phyloP scores from a whole-genome alignment of 2,797 vertebrate genomes.

The Rhinatrema bivittatum region DNA sequence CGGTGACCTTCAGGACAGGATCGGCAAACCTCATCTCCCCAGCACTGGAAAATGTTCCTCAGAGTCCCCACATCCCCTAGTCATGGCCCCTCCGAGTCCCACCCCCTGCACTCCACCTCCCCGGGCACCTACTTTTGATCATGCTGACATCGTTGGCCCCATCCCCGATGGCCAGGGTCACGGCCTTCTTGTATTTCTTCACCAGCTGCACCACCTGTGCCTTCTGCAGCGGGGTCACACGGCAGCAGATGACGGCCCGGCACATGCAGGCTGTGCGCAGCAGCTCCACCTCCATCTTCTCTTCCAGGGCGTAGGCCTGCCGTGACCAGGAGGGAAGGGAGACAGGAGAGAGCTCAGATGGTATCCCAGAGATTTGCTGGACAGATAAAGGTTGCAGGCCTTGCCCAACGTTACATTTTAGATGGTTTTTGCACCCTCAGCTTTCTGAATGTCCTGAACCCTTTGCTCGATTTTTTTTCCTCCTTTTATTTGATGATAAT shows the following conservation, averaged over 20 bases:
- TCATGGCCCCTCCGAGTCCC: not conserved
- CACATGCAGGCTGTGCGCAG: conserved; percentile 81
- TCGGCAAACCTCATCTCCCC: no score
- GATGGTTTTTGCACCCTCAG: no score
- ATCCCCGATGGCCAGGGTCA: conserved; percentile 86
- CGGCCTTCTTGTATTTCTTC: conserved; percentile 80
- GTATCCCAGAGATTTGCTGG: no score
- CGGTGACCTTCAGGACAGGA: no score
- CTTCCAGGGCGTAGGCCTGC: conserved; percentile 77
- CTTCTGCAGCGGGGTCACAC: conserved; percentile 89
- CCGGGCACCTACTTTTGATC: conserved; percentile 77
- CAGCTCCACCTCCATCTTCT: conserved; percentile 71
- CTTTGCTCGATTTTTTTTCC: no score
- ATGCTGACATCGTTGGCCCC: conserved; percentile 92
- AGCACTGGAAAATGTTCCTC: no score
- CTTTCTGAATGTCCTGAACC: no score
- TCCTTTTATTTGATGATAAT: no score
- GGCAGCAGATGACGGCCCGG: conserved; percentile 86
- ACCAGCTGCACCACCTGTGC: conserved; percentile 89
- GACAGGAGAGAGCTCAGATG: no score
- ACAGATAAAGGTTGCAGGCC: no score
- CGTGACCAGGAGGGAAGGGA: not conserved
- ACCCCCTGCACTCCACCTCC: not conserved
- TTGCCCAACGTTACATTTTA: no score
- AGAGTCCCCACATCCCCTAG: no score